phyloP scores from a whole-genome alignment of 2,888 invertebrate genomes.

The Acleris laterana region DNA sequence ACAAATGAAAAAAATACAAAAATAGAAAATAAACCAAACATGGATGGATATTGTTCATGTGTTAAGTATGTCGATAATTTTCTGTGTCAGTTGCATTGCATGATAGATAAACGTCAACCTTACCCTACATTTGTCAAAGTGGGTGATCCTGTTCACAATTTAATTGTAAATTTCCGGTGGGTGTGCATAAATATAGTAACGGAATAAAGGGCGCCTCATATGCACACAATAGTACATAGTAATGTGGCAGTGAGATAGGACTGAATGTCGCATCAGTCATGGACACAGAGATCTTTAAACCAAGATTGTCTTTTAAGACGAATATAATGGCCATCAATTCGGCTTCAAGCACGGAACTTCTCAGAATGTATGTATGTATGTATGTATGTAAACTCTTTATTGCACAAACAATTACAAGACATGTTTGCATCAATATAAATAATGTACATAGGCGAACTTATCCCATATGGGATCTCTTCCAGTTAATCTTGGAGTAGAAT shows the following conservation, averaged over 20 bases:
- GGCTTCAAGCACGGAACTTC: slow-evolving; percentile 17
- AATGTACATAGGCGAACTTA: too few relatives aligned
- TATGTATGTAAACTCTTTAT: too few relatives aligned
- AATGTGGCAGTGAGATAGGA: slow-evolving; percentile 43
- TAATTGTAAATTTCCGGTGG: slow-evolving; percentile 66
- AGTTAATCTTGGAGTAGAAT: too few relatives aligned
- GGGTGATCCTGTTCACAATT: slow-evolving; percentile 60
- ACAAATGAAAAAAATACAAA: slow-evolving; percentile 33
- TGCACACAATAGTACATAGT: slow-evolving; percentile 68
- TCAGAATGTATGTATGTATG: too few relatives aligned
- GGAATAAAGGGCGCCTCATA: slow-evolving; percentile 60
- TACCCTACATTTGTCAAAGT: slow-evolving; percentile 63
- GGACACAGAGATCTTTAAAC: slow-evolving; percentile 43
- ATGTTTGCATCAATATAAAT: too few relatives aligned
- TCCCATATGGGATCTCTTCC: too few relatives aligned
- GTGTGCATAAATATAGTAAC: slow-evolving; percentile 58
- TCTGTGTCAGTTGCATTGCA: slow-evolving; percentile 5
- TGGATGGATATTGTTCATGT: slow-evolving; percentile 30
- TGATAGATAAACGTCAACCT: slow-evolving; percentile 51
- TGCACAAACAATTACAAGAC: too few relatives aligned
- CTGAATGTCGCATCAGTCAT: slow-evolving; percentile 56
- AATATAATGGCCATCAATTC: slow-evolving; percentile 43
- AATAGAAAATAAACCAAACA: slow-evolving; percentile 42
- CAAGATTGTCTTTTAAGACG: slow-evolving; percentile 47
- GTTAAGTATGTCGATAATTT: neutral